Evolutionary conservation across 2,888 invertebrate genomes (phyloP).

Genomic region (Ferrisia virgata): DNA sequence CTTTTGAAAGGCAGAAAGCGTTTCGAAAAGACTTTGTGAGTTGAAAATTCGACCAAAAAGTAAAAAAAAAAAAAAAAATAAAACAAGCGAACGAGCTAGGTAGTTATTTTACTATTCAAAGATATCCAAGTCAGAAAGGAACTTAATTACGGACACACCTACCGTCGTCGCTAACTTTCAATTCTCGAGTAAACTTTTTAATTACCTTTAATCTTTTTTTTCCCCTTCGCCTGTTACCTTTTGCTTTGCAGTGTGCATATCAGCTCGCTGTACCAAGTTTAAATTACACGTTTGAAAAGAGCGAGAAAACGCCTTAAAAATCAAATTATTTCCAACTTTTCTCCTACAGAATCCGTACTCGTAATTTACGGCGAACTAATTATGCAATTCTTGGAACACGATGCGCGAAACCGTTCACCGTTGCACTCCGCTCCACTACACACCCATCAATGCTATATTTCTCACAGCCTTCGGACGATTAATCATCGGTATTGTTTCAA

Average conservation of each 20-base stretch:
- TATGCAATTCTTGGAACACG: conserved; percentile 1
- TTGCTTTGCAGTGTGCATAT: no score
- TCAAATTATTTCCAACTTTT: conserved; percentile 7
- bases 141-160: neutral
- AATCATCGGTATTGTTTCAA: conserved; percentile 25
- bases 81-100: no score
- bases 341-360: neutral
- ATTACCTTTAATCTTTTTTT: neutral
- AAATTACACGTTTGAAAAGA: neutral
- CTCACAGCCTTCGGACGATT: neutral
- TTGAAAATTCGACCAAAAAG: neutral
- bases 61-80: neutral
- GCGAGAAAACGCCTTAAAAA: neutral
- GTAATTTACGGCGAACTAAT: conserved; percentile 12
- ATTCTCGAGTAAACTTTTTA: neutral
- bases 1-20: no score
- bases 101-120: neutral
- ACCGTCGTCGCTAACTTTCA: neutral
- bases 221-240: neutral
- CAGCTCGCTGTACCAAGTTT: neutral
- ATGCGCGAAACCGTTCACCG: neutral
- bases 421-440: neutral
- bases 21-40: neutral
- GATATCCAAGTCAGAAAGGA: neutral
- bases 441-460: no score